Evolutionary conservation across 92 coral and sea anemone species (phyloP), one percentile per base, ranked within the genome.

Genomic region (Meandrina meandrites): DNA sequence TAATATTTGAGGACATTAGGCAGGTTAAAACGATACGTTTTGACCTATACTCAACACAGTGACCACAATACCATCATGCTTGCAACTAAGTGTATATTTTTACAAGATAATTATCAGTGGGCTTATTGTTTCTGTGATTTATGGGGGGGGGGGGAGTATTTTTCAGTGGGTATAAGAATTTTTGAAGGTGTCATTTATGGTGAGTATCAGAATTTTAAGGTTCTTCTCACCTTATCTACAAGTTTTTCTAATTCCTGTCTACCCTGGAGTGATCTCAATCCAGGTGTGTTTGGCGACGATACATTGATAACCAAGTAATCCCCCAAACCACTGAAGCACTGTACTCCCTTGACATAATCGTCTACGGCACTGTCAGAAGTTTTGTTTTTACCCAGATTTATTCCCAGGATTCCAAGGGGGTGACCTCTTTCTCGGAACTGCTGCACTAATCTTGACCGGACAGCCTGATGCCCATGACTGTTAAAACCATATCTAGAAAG

Each of bases 221-320:
- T 71, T 18, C 22, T 14, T 30, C 40, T 68, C 50, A 95, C 99
- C 95, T 94, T 92, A 74, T 97, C 97, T 64, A 97, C 79, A 7
- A 97, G 81, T 78, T 80, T 78, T 50, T 97, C 92, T 56, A 97
- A 92, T 85, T 95, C 90, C 27, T 91, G 94, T 84, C 92, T 90
- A 4, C 99, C 98, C 80, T 97, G 99, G 79, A 97, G 90, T 31
- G 95, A 91, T 80, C 99, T 92, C 47, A 97, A 82, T 24, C 99
- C 99, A n/a, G 98, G 97, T 4, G 99, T 97, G 58, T 97, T 97
- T 5, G 99, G 99, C 5, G 98, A 97, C 0, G 99, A 97, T 66
- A 97, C 92, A 85, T 97, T 97, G 76, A 97, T 89, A 15, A 94
- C 96, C 60, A 97, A 84, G 81, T 97, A 97, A 83, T 97, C 97